Conservation (phyloP, 1,140 invertebrate species). For the Pantala flavescens region DNA sequence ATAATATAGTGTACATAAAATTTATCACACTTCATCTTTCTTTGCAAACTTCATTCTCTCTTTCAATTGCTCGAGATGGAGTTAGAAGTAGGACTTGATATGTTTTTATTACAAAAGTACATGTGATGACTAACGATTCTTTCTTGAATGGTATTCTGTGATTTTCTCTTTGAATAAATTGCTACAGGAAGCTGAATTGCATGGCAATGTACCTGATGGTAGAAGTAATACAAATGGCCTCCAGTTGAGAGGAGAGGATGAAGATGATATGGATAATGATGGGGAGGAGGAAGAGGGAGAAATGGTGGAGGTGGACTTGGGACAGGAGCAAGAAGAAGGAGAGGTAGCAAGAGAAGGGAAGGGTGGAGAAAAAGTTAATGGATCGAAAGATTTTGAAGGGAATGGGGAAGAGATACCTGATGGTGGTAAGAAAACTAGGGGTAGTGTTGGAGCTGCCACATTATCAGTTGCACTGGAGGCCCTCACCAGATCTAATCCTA, state of each 20-base stretch:
- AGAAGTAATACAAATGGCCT: background rate
- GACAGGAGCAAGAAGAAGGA: background rate
- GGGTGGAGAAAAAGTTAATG: background rate
- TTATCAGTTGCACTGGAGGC: background rate
- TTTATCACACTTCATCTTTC: no score
- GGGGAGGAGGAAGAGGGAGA: background rate
- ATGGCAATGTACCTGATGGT: background rate
- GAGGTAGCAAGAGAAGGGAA: background rate
- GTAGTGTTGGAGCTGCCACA: background rate
- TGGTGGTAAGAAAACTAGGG: background rate
- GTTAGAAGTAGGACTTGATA: no score
- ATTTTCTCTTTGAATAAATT: no score
- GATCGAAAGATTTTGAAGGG: background rate
- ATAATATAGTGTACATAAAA: no score
- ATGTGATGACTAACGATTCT: no score
- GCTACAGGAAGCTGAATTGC: background rate
- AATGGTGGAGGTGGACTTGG: background rate
- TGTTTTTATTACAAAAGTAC: no score
- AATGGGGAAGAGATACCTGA: background rate
- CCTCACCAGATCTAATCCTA: background rate
- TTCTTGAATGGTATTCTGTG: no score
- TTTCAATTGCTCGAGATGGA: no score
- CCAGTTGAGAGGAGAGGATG: background rate
- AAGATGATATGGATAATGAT: background rate
- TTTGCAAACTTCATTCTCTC: no score